phyloP scores from a whole-genome alignment of 2,797 vertebrate genomes.

The Muscicapa striata region DNA sequence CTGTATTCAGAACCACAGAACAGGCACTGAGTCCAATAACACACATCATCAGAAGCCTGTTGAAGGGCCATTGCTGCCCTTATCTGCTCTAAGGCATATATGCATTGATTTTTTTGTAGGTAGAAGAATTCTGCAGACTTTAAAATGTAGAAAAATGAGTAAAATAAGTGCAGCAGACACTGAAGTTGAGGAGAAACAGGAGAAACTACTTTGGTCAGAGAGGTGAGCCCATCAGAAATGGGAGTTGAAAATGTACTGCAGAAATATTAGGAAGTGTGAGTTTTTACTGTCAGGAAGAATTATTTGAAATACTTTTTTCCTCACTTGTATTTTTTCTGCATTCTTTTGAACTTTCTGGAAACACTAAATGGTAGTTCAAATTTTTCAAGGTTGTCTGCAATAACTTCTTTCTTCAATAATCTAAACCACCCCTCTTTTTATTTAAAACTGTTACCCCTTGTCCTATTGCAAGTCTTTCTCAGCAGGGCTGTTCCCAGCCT shows the following conservation, averaged over 20 bases:
- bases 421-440: not conserved
- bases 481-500: not conserved
- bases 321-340: rapidly evolving
- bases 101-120: not conserved
- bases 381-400: not conserved
- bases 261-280: not conserved
- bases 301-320: not conserved
- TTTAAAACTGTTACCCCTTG: not conserved
- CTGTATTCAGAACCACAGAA: not conserved
- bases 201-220: not conserved
- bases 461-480: not conserved
- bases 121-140: not conserved
- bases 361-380: not conserved
- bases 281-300: not conserved
- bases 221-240: not conserved
- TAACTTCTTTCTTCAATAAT: not conserved
- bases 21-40: not conserved
- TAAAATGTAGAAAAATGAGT: not conserved
- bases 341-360: not conserved
- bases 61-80: not conserved
- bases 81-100: not conserved
- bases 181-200: not conserved
- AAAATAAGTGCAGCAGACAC: not conserved
- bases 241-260: not conserved
- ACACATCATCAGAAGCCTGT: not conserved